Conservation (phyloP, 1,140 invertebrate species). For the Sogatella furcifera region DNA sequence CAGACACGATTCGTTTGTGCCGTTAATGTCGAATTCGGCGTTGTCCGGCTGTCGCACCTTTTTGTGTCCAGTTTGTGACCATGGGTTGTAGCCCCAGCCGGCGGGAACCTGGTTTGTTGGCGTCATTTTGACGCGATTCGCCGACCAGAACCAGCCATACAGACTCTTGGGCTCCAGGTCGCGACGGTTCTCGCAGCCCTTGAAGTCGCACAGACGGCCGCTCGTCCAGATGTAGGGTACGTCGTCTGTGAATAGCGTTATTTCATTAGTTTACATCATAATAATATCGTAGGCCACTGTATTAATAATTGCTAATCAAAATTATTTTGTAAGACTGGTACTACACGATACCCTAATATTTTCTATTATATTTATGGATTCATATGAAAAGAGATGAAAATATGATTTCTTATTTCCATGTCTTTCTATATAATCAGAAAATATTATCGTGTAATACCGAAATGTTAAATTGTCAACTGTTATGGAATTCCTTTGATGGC, state of each 20-base stretch:
- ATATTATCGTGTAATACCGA: too few species aligned
- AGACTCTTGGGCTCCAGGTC: slow-evolving; percentile 77
- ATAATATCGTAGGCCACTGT: too few species aligned
- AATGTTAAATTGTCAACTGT: too few species aligned
- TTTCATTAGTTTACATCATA: too few species aligned
- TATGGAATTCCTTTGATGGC: too few species aligned
- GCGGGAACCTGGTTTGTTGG: slow-evolving; percentile 62
- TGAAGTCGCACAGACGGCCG: slow-evolving; percentile 84
- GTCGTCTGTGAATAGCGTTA: slow-evolving; percentile 50
- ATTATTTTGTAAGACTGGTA: too few species aligned
- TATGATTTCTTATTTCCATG: too few species aligned
- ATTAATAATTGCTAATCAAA: too few species aligned
- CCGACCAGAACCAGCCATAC: slow-evolving; percentile 88
- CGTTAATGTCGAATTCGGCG: slow-evolving; percentile 84
- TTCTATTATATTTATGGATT: too few species aligned
- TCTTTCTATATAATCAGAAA: too few species aligned
- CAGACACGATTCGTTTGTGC: slow-evolving; percentile 74
- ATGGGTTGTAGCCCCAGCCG: slow-evolving; percentile 69
- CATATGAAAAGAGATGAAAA: too few species aligned
- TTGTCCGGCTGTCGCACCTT: slow-evolving; percentile 79
- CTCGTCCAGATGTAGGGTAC: slow-evolving; percentile 89
- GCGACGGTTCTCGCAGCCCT: slow-evolving; percentile 72
- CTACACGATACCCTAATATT: too few species aligned
- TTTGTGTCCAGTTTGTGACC: slow-evolving; percentile 82
- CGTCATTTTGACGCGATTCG: slow-evolving; percentile 75